phyloP scores from a whole-genome alignment of 2,797 vertebrate genomes.

The Columba guinea region DNA sequence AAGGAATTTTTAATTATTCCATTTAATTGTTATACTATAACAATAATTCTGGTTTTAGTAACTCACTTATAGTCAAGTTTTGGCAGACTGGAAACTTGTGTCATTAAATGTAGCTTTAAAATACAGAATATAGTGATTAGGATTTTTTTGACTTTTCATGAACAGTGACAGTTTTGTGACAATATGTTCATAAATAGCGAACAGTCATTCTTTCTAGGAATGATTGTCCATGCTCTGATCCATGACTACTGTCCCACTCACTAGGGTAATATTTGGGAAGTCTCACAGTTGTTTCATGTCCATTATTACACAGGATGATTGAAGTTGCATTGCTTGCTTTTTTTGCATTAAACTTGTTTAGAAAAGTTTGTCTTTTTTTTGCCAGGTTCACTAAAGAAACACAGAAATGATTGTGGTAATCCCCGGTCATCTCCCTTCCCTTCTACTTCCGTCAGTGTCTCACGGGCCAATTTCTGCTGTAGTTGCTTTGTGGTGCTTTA shows the following conservation, averaged over 20 bases:
- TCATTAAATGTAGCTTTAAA: not conserved
- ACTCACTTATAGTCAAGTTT: not conserved
- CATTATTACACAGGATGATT: accelerated
- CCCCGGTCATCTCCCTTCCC: not conserved
- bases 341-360: not conserved
- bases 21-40: not conserved
- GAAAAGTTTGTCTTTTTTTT: not conserved
- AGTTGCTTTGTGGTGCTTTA: not conserved
- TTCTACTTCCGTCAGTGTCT: not conserved
- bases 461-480: not conserved
- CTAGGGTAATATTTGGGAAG: not conserved
- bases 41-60: not conserved
- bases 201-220: not conserved
- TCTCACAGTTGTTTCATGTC: not conserved
- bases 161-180: not conserved
- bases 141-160: not conserved
- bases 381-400: not conserved
- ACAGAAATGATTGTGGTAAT: accelerated
- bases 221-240: not conserved
- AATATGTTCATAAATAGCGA: not conserved
- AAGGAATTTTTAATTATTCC: not conserved
- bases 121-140: not conserved
- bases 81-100: not conserved
- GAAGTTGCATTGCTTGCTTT: not conserved
- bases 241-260: not conserved